Conservation (phyloP, 2,888 invertebrate genomes). For the Tenthredo scrophulariae region DNA sequence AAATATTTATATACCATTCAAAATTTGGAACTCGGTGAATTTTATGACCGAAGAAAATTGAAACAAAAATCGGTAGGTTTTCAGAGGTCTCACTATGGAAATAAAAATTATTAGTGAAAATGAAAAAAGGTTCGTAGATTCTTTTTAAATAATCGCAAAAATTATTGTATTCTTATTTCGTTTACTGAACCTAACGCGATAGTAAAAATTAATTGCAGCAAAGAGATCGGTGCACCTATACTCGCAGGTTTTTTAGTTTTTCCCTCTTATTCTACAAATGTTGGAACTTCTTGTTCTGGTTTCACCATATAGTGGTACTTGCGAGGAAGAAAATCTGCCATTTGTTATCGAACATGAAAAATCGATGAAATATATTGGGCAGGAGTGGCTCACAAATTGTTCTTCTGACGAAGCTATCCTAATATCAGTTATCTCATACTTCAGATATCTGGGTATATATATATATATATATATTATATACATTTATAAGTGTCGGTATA, state of each 20-base stretch:
- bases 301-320: neutral
- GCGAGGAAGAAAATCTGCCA: neutral
- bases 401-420: neutral
- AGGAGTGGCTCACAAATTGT: neutral
- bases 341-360: neutral
- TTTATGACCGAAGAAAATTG: too few species aligned
- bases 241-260: too few species aligned
- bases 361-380: neutral
- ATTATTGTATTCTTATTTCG: too few species aligned
- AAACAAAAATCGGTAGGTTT: too few species aligned
- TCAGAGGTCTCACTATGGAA: too few species aligned
- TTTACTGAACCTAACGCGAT: too few species aligned
- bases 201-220: too few species aligned
- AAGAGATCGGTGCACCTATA: too few species aligned
- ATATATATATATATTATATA: neutral
- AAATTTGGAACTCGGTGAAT: neutral
- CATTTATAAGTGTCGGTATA: neutral
- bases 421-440: slow-evolving; percentile 1
- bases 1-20: neutral
- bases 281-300: neutral
- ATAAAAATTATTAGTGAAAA: too few species aligned
- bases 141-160: too few species aligned
- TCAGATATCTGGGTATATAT: neutral
- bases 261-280: too few species aligned
- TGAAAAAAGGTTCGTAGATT: too few species aligned